phyloP scores from a whole-genome alignment of 2,797 vertebrate genomes.

The Sebastiscus tertius region DNA sequence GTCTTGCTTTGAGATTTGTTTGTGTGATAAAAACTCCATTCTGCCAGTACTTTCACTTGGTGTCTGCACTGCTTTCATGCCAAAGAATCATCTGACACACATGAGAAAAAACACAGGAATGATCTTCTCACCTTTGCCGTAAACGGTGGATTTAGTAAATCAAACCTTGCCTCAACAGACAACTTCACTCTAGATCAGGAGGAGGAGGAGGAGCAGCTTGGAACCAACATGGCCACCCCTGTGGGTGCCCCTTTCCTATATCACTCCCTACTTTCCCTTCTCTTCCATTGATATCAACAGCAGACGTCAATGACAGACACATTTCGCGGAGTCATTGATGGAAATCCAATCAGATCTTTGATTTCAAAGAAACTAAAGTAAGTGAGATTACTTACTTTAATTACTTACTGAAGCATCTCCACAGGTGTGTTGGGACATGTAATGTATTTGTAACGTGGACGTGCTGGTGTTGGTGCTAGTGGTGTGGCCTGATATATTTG shows the following conservation, averaged over 20 bases:
- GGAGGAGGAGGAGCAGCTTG: conserved; percentile 72
- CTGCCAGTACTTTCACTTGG: not conserved
- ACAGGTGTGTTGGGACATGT: conserved; percentile 76
- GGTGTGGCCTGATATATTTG: conserved; percentile 35
- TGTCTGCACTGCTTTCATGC: not conserved
- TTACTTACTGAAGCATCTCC: conserved; percentile 62
- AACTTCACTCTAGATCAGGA: conserved; percentile 49
- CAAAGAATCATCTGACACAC: conserved; percentile 23
- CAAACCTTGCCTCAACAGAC: conserved; percentile 35
- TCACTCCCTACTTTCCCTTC: conserved; percentile 63
- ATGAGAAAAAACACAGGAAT: not conserved
- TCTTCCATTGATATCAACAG: conserved; percentile 71
- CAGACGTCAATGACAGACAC: conserved; percentile 78
- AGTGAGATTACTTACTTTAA: conserved; percentile 71
- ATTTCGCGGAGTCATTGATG: conserved; percentile 77
- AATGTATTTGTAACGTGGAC: conserved; percentile 54
- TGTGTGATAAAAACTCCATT: not conserved
- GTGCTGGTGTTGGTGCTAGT: conserved; percentile 39
- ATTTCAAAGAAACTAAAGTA: conserved; percentile 71
- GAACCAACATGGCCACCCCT: conserved; percentile 84
- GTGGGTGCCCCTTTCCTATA: conserved; percentile 76
- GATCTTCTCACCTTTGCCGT: conserved; percentile 28
- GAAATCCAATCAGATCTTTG: conserved; percentile 73
- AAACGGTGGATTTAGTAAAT: conserved; percentile 4
- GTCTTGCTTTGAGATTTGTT: not conserved